phyloP scores from a whole-genome alignment of 2,797 vertebrate genomes.

The Trematomus bernacchii region DNA sequence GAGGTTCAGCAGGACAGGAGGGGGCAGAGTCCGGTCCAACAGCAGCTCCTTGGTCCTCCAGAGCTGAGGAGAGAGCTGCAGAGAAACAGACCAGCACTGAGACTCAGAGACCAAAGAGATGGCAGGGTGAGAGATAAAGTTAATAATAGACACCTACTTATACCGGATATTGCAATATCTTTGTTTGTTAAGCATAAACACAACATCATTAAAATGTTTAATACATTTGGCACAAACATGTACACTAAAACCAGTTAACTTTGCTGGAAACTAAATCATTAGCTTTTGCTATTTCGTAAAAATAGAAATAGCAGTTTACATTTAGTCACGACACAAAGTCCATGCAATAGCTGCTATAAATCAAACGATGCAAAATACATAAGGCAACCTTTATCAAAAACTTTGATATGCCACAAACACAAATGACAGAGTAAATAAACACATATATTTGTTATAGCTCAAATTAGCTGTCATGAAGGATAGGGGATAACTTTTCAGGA shows the following conservation, averaged over 20 bases:
- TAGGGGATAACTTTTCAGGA: too few species aligned
- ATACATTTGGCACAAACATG: not conserved
- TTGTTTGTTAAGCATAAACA: not conserved
- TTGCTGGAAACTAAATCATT: not conserved
- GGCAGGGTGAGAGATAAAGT: conserved; percentile 73
- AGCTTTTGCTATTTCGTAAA: not conserved
- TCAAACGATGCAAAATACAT: not conserved
- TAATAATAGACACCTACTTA: not conserved
- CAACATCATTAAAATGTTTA: not conserved
- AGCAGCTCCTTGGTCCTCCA: conserved; percentile 37
- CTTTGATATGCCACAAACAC: not conserved
- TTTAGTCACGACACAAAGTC: not conserved
- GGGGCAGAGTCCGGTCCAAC: conserved; percentile 50
- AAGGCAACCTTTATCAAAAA: not conserved
- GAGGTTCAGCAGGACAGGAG: conserved; percentile 49
- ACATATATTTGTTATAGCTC: not conserved
- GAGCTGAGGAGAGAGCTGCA: conserved; percentile 62
- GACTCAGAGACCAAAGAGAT: conserved; percentile 54
- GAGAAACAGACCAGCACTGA: conserved; percentile 50
- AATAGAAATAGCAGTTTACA: not conserved
- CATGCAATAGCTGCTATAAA: not conserved
- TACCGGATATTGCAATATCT: not conserved
- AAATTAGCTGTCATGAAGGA: not conserved
- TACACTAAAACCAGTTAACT: not conserved
- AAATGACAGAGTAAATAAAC: not conserved